Evolutionary conservation across 2,113 vertebrate species (phyloP).

Genomic region (Tetrao urogallus): DNA sequence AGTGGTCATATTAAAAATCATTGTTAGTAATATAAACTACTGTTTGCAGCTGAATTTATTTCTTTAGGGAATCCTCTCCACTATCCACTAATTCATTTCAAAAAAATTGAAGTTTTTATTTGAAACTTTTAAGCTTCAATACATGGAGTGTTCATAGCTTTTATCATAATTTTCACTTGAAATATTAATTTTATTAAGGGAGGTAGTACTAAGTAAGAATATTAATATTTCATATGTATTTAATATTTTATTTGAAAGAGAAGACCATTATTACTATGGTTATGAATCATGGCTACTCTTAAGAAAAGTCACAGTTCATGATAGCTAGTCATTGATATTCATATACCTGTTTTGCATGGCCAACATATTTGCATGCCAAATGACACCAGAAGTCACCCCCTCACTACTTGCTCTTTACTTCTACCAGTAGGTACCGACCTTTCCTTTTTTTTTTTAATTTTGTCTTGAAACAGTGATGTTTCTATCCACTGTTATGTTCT

Average conservation of each 20-base stretch:
- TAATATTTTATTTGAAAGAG: background rate
- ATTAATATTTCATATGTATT: background rate
- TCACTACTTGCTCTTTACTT: background rate
- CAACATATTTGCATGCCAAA: background rate
- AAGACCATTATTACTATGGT: background rate
- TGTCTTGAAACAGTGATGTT: background rate
- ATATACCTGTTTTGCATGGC: background rate
- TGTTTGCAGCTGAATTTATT: background rate
- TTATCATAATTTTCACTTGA: background rate
- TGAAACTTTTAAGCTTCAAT: background rate
- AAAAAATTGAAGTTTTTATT: background rate
- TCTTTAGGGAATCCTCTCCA: background rate
- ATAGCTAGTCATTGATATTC: background rate
- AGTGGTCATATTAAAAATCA: conserved; percentile 65
- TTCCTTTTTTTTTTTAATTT: background rate
- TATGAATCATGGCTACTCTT: background rate
- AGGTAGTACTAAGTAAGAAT: background rate
- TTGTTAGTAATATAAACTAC: background rate
- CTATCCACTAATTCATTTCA: background rate
- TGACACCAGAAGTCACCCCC: background rate
- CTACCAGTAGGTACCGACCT: background rate
- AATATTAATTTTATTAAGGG: background rate
- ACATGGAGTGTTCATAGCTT: background rate
- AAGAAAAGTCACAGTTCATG: background rate
- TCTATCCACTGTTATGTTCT: background rate